Percentiles rank a stretch among this genome's conserved stretches.
Evolutionary conservation across 2,888 invertebrate species (phyloP).

Genomic region (Halocaridina rubra): DNA sequence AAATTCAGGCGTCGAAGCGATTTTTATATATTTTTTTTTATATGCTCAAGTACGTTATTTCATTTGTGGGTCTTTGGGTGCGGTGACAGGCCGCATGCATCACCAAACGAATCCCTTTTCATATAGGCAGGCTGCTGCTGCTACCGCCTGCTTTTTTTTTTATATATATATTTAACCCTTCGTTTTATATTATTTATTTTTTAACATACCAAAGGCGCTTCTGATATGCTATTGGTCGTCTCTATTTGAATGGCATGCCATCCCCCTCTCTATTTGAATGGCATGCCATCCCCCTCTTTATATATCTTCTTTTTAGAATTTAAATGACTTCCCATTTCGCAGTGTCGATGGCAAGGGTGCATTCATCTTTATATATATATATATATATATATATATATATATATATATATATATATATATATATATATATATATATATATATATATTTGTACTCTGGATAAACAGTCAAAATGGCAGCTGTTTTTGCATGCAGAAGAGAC

Average conservation of each 20-base stretch:
- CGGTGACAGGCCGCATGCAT: constrained; percentile 34
- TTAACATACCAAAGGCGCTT: constrained; percentile 30
- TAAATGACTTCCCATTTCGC: background rate
- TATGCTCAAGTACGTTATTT: constrained; percentile 30
- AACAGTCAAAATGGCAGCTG: background rate
- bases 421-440: background rate
- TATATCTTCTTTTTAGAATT: constrained; percentile 25
- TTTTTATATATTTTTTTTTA: constrained; percentile 18
- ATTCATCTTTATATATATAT: background rate
- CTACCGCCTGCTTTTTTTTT: background rate
- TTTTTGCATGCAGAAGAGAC: background rate
- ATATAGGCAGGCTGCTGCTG: too few relatives aligned
- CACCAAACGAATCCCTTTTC: constrained; percentile 15
- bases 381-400: background rate
- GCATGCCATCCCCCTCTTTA: constrained; percentile 3
- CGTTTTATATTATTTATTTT: constrained; percentile 15
- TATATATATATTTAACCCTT: too few relatives aligned
- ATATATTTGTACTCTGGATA: background rate
- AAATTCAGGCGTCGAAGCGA: constrained; percentile 29
- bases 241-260: constrained; percentile 30
- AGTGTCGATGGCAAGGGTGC: background rate
- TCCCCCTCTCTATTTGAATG: constrained; percentile 13
- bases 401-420: background rate
- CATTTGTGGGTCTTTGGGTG: background rate
- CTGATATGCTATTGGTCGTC: constrained; percentile 36